Evolutionary conservation across 2,797 vertebrate genomes (phyloP), one percentile per base, ranked within the genome.

Genomic region (Chromis chromis): DNA sequence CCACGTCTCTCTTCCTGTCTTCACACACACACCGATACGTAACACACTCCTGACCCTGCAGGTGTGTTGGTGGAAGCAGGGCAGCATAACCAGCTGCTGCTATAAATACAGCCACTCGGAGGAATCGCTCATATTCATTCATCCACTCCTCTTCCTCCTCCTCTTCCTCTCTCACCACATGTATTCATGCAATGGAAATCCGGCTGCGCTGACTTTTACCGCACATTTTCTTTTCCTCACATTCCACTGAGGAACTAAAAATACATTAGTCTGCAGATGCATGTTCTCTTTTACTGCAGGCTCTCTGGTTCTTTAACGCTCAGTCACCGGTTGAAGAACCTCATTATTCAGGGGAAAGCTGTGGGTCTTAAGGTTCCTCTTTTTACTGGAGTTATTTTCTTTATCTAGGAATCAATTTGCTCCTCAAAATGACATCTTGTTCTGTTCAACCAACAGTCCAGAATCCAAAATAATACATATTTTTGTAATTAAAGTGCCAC

Each of bases 21-120:
- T 58, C 71, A 78, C 69, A 70, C 50, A 78, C 55, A 74, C 65
- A 59, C 53, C 58, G 44, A 72, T 54, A 59, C 12, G 44, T 28
- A 67, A 36, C 63, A 66, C 66, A 67, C 67, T 56, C 25, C 65
- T 83, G 87, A 88, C 91, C 85, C 70, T 54, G 65, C 68, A 22
- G 77, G 68, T 64, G 61, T 36, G 52, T 52, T 3, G 14, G 75
- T 89, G 92, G 92, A 93, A 93, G 89, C 4, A 56, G 81, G 80
- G 79, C n/a, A 73, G 76, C 76, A 78, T 71, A 86, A 87, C 79
- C 88, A 83, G 85, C 44, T 44, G 40, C 67, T 78, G 65, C 75
- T 87, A 86, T 86, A 90, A 92, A 90, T 87, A 92, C 24, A 64
- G 53, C 27, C 4, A 19, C 31, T 31, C 17, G 6, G 58, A 52